Evolutionary conservation across 2,888 invertebrate species (phyloP).

Genomic region (Drosophila yooni): DNA sequence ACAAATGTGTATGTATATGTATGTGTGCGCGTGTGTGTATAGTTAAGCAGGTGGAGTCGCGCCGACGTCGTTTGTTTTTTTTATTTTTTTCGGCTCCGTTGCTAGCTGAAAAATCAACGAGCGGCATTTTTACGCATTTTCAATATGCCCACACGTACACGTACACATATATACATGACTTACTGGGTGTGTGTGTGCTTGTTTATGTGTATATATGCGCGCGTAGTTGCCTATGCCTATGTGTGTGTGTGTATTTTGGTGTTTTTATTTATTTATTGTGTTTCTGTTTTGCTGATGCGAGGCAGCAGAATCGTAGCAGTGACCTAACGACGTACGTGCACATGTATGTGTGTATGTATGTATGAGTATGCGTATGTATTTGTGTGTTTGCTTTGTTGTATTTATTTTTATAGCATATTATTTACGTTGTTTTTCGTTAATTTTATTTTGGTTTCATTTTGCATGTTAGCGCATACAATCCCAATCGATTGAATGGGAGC

Average conservation of each 20-base stretch:
- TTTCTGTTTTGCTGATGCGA: conserved; percentile 76
- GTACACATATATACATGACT: background rate
- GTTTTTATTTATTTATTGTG: conserved; percentile 80
- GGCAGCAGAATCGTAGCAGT: conserved; percentile 58
- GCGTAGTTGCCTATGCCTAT: conserved; percentile 24
- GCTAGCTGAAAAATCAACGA: conserved; percentile 79
- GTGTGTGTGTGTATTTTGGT: conserved; percentile 65
- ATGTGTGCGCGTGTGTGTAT: conserved; percentile 24
- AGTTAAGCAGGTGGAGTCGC: conserved; percentile 75
- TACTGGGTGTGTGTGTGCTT: conserved; percentile 32
- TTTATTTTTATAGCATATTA: conserved; percentile 73
- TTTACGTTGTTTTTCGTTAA: conserved; percentile 72
- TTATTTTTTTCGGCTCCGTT: conserved; percentile 59
- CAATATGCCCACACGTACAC: conserved; percentile 57
- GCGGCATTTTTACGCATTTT: conserved; percentile 82
- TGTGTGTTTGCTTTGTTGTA: conserved; percentile 55
- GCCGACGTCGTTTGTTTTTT: conserved; percentile 69
- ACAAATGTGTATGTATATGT: conserved; percentile 10
- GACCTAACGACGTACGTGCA: conserved; percentile 56
- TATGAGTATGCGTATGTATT: conserved; percentile 29
- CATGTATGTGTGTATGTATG: conserved; percentile 26
- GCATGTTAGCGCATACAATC: conserved; percentile 74
- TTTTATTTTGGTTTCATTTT: conserved; percentile 76
- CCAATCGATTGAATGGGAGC: conserved; percentile 71
- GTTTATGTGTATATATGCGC: conserved; percentile 41